Evolutionary conservation across 2,113 vertebrate genomes (phyloP), one percentile per base, ranked within the genome.

Genomic region (Cyanoramphus novaezelandiae): DNA sequence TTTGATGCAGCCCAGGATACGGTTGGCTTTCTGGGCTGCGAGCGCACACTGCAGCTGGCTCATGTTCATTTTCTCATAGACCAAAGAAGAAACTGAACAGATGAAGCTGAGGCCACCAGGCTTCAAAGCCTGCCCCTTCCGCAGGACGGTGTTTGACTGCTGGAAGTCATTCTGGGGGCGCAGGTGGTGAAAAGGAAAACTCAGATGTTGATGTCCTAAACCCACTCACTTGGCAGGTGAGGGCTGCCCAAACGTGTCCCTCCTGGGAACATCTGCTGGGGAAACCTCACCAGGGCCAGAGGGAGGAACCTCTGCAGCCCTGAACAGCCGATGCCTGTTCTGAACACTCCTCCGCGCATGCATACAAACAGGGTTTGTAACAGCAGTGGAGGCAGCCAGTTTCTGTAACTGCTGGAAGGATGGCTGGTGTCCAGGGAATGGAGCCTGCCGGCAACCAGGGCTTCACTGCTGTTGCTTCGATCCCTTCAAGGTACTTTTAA

Each of bases 331-430:
- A 35, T 6, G 2, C 33, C 33, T 15, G 6, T 44, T 75, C 46
- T 46, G 33, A 35, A 59, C 4, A 3, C 7, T 13, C 31, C 11
- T 5, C n/a, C 41, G 50, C 39, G 27, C 8, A 0, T 1, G 35
- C 18, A 11, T 52, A 20, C 33, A 37, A 2, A 27, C 55, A 28
- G 23, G 28, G 13, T 0, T 55, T 35, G 43, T 29, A 41, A 44
- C 35, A 13, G 6, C 3, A 10, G 29, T 2, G 13, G 13, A 19
- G 9, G 29, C 0, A 28, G 3, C 0, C 1, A 35, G 13, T 47
- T 62, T 8, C 24, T 46, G 41, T 11, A 63, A 33, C 41, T 16
- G 7, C 17, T 17, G 13, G 37, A 27, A 52, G 29, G 18, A 2
- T 0, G 3, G 37, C 16, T 41, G 8, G 35, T 7, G 21, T 25